Evolutionary conservation across 2,888 invertebrate genomes (phyloP).

Genomic region (Standfussiana lucernea): DNA sequence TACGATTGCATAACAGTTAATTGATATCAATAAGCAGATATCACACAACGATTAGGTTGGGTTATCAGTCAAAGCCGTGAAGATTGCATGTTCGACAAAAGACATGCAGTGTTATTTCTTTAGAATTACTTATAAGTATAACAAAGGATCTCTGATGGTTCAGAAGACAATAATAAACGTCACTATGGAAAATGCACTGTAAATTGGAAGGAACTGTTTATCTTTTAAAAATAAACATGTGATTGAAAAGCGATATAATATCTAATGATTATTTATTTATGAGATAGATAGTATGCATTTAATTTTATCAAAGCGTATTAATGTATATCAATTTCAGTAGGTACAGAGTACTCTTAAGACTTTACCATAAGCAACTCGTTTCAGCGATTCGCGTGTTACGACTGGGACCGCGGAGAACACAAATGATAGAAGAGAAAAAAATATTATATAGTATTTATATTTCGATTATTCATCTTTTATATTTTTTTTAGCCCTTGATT

Average conservation of each 20-base stretch:
- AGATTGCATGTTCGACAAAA: not conserved
- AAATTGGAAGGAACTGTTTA: not conserved
- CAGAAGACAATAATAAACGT: not conserved
- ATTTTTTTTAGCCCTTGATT: too few relatives aligned
- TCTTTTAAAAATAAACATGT: not conserved
- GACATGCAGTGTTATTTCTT: not conserved
- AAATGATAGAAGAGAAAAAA: not conserved
- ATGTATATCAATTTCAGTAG: not conserved
- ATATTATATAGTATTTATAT: not conserved
- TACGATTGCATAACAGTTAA: slow-evolving; percentile 1
- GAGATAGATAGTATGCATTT: not conserved
- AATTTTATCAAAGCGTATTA: not conserved
- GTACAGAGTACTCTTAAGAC: not conserved
- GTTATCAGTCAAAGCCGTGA: slow-evolving; percentile 26
- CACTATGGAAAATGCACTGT: not conserved
- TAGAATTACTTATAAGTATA: not conserved
- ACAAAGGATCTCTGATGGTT: not conserved
- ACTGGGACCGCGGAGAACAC: not conserved
- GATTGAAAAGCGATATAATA: not conserved
- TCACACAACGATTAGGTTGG: not conserved
- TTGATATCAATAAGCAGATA: slow-evolving; percentile 23
- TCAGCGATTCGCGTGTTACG: not conserved
- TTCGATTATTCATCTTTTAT: too few relatives aligned
- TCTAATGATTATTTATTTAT: not conserved
- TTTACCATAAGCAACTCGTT: not conserved